Evolutionary conservation across 2,888 invertebrate species (phyloP), one percentile per base, ranked within the genome.

Genomic region (Drosophila diplacantha): DNA sequence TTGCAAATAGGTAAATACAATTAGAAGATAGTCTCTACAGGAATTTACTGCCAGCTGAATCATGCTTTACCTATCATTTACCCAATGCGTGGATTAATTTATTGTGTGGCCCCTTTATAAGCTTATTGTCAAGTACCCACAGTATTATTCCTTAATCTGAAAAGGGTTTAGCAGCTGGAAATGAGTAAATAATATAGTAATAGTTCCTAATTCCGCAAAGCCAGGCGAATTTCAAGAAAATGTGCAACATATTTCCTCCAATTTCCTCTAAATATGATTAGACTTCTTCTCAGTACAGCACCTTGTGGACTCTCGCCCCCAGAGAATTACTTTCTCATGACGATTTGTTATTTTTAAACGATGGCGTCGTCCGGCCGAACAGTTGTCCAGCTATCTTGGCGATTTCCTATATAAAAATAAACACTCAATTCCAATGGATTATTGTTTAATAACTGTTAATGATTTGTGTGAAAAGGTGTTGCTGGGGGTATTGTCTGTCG

Each of bases 391-490:
- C 44, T 81, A 73, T 79, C 72, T 61, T 29, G 31, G 24, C 51
- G 26, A 69, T 70, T 83, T 72, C 46, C 62, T 61, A 51, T 67
- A 64, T 56, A 69, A 72, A 62, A 56, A 59, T 75, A 59, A 68
- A 29, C 18, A 41, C 6, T 52, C 51, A 55, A 50, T 71, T 49
- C 26, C 32, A n/a, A 20, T 38, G 44, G 71, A 65, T 61, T 62
- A 73, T 76, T 80, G 77, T 80, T 82, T 77, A 84, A 82, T 82
- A 78, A 82, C 71, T 76, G 74, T 73, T 82, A 76, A 80, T 69
- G 56, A 71, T 71, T 80, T 82, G 66, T 73, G 67, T 71, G 57
- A 46, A 53, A 61, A 73, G 63, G 71, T 64, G 53, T 56, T 69
- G 49, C 24, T 66, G 43, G 22, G 24, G 3, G 46, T 55, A 35